Base-by-base conservation (phyloP, 2,797 vertebrate genomes). In the Gymnothorax javanicus region DNA sequence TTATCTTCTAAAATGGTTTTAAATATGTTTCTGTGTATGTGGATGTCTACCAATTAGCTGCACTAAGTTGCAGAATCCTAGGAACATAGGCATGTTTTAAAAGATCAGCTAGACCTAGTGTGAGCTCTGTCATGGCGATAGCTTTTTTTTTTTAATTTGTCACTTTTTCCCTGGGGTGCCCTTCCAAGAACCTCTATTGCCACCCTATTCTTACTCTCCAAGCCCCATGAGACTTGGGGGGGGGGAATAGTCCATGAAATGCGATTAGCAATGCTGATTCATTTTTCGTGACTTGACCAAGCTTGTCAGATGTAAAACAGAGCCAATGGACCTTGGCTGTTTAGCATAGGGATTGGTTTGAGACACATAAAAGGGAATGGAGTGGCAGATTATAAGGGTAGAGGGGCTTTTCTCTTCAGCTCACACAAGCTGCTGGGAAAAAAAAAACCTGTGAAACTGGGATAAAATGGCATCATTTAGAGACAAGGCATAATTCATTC, bases 201-300 rank as follows among this genome's bases (percentile, higher is more conserved):
- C 87, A 52, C 33, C 54, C 8, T 81, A 67, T 60, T 50, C 75
- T 71, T 56, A 25, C 43, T 73, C 82, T 64, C 84, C 81, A 85
- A 86, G 69, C 69, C 85, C 81, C 82, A 57, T 64, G 85, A 75
- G 79, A 86, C 43, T 62, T 85, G 75, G 82, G 33, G 2, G 33
- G 2, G 85, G 85, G 85, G 67, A 86, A 77, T 71, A 79, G 85
- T 86, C 84, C 87, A 59, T 88, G 85, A 86, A 88, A 88, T 69
- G 64, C 87, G 87, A 88, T 88, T 88, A 88, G 87, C 71, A 85
- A 86, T 88, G 85, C 85, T n/a, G 87, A 88, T 86, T 84, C 81
- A 83, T 83, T 86, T 86, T 82, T 73, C 64, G 84, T 85, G 84
- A 71, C 81, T 88, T 75, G 87, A 86, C 87, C 87, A 84, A 86